Conservation (phyloP, 2,113 vertebrate species). For the Podiceps cristatus region DNA sequence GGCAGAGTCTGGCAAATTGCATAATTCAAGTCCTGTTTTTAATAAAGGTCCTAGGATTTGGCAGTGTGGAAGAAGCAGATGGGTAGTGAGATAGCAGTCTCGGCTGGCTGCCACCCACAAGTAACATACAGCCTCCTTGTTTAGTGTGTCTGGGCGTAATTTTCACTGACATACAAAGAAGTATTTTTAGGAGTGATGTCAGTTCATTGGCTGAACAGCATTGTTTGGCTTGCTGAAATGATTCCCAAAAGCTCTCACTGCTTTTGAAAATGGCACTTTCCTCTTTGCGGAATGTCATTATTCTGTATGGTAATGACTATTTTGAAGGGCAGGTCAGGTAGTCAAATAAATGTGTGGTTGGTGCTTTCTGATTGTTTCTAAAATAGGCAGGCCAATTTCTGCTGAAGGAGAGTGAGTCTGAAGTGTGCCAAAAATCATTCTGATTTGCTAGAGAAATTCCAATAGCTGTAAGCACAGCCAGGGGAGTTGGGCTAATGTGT, state of each 20-base stretch:
- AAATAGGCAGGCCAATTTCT: constrained; percentile 41
- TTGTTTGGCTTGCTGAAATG: background rate
- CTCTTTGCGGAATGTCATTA: background rate
- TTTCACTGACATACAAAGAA: background rate
- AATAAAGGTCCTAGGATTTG: background rate
- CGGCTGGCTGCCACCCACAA: constrained; percentile 1
- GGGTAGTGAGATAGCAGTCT: background rate
- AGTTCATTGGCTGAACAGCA: background rate
- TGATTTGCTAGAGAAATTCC: constrained; percentile 6
- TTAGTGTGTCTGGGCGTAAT: background rate
- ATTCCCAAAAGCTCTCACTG: background rate
- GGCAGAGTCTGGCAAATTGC: constrained; percentile 1
- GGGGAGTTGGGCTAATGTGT: background rate
- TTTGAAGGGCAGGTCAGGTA: constrained; percentile 33
- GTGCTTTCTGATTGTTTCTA: constrained; percentile 49
- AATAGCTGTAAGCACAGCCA: background rate
- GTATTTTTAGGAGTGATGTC: constrained; percentile 32
- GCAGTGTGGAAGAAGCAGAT: constrained; percentile 1
- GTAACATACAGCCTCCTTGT: constrained; percentile 33
- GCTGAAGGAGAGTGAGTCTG: constrained; percentile 16
- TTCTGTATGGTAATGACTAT: background rate
- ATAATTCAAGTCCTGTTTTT: background rate
- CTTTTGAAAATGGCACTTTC: constrained; percentile 5
- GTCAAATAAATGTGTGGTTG: constrained; percentile 25
- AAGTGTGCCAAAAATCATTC: constrained; percentile 36